phyloP scores from a whole-genome alignment of 2,113 vertebrate species.

The Dasyprocta punctata region DNA sequence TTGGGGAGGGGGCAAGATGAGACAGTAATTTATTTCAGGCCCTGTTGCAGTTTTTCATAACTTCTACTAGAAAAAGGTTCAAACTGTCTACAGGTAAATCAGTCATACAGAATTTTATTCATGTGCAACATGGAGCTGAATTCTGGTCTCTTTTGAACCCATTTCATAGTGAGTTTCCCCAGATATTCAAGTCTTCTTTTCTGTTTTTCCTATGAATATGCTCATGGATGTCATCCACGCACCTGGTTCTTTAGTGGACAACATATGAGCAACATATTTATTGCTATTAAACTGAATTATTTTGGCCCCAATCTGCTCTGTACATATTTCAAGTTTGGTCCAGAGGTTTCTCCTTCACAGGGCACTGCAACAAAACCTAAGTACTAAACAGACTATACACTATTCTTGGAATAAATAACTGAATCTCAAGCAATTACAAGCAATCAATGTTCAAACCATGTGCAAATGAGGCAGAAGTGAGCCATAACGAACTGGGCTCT shows the following conservation, averaged over 20 bases:
- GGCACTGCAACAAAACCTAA: neutral
- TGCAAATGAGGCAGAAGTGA: neutral
- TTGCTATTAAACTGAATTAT: neutral
- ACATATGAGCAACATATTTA: neutral
- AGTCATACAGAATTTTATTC: neutral
- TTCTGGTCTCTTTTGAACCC: neutral
- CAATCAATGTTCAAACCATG: neutral
- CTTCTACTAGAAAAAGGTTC: constrained; percentile 20
- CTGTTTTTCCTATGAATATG: neutral
- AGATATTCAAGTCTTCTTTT: neutral
- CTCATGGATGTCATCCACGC: neutral
- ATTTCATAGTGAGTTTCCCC: neutral
- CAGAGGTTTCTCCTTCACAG: neutral
- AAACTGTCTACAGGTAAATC: neutral
- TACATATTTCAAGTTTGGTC: neutral
- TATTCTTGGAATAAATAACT: neutral
- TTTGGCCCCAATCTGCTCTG: neutral
- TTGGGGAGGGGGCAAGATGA: neutral
- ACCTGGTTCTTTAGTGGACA: neutral
- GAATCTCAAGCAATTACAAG: neutral
- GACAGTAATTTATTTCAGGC: constrained; percentile 46
- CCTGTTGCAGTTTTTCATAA: neutral
- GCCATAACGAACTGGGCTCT: neutral
- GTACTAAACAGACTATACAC: neutral
- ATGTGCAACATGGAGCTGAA: neutral